Evolutionary conservation across 2,113 vertebrate species (phyloP).

Genomic region (Vulpes vulpes): DNA sequence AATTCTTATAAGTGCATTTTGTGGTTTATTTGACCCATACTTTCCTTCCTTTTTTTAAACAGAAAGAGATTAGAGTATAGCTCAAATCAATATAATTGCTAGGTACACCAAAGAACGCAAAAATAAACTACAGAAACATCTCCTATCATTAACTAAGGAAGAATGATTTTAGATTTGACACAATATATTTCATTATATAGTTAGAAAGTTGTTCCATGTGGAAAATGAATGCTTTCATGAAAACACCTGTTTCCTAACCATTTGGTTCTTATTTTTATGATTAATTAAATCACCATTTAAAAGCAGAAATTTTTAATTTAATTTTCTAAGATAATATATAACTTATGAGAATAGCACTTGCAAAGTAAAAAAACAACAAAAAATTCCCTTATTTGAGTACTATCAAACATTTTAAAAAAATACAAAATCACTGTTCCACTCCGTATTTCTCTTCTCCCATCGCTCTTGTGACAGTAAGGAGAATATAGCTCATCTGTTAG

Average conservation of each 20-base stretch:
- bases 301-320: slow-evolving; percentile 39
- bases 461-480: background rate
- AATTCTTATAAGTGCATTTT: background rate
- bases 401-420: background rate
- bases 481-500: background rate
- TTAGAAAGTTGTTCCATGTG: background rate
- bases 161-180: slow-evolving; percentile 4
- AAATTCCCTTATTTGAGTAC: background rate
- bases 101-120: background rate
- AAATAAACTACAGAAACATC: slow-evolving; percentile 18
- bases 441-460: background rate
- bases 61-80: slow-evolving; percentile 30
- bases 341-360: background rate
- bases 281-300: slow-evolving; percentile 46
- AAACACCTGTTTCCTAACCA: slow-evolving; percentile 25
- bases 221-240: slow-evolving; percentile 20
- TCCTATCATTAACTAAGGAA: slow-evolving; percentile 29
- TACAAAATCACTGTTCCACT: background rate
- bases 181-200: background rate
- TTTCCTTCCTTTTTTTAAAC: background rate
- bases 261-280: background rate
- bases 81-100: slow-evolving; percentile 35
- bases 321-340: slow-evolving; percentile 45
- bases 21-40: background rate
- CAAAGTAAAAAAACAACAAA: background rate